Conservation (phyloP, 2,888 invertebrate species). For the Elmis aenea region DNA sequence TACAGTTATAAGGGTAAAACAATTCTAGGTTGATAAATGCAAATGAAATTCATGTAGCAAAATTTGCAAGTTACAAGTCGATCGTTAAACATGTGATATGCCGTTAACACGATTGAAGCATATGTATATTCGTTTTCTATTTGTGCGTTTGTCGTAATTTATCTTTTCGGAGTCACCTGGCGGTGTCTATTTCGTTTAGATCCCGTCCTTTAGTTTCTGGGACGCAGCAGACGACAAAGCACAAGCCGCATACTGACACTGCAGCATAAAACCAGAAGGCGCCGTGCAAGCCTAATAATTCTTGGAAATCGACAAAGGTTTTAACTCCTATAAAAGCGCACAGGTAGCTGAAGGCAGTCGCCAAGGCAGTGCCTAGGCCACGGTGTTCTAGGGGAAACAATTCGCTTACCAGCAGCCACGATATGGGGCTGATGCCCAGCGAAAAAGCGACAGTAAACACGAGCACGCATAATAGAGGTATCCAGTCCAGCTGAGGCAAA, state of each 20-base stretch:
- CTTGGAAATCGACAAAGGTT: constrained; percentile 78
- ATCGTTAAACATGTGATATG: too few relatives aligned
- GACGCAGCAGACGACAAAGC: constrained; percentile 80
- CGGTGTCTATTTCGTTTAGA: constrained; percentile 80
- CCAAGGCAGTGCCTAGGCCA: constrained; percentile 82
- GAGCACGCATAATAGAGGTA: constrained; percentile 75
- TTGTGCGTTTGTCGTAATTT: constrained; percentile 14
- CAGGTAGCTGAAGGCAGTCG: constrained; percentile 80
- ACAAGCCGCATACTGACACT: constrained; percentile 73
- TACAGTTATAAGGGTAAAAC: too few relatives aligned
- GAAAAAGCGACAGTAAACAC: constrained; percentile 82
- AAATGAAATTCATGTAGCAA: too few relatives aligned
- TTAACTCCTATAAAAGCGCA: constrained; percentile 84
- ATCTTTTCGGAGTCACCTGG: constrained; percentile 34
- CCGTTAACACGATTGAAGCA: too few relatives aligned
- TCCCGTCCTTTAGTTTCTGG: constrained; percentile 90
- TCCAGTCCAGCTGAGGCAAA: constrained; percentile 66
- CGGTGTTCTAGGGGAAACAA: constrained; percentile 77
- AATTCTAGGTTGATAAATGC: too few relatives aligned
- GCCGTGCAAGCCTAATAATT: constrained; percentile 70
- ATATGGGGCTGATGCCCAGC: constrained; percentile 83
- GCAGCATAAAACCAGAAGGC: constrained; percentile 87
- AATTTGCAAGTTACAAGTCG: too few relatives aligned
- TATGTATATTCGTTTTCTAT: too few relatives aligned
- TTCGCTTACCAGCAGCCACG: constrained; percentile 79